These are phyloP conservation scores for Gandaritis pyraliata DNA, from an alignment of 2,888 invertebrate species.

Conservation along the genomic window DNA sequence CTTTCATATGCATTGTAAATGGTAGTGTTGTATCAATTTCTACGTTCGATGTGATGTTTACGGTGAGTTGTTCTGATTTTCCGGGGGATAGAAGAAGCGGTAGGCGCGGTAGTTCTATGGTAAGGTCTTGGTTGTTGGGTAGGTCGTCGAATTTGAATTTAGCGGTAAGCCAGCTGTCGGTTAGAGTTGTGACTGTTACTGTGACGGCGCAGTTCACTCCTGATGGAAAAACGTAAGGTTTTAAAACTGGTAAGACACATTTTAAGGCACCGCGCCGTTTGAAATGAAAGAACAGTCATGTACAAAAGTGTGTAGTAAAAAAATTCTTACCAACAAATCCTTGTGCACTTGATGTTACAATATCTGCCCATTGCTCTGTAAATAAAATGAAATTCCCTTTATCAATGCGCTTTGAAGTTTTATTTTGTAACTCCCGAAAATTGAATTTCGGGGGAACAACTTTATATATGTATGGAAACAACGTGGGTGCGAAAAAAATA, in stretches of 20 bases:
- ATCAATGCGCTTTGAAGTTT: not conserved
- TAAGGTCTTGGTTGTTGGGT: constrained; percentile 56
- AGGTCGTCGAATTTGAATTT: constrained; percentile 63
- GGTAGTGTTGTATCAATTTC: constrained; percentile 60
- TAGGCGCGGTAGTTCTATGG: constrained; percentile 67
- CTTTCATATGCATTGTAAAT: constrained; percentile 64
- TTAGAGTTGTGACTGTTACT: constrained; percentile 62
- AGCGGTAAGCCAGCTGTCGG: constrained; percentile 73
- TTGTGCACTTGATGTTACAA: constrained; percentile 53
- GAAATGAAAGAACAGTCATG: too few species aligned
- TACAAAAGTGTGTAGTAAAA: constrained; percentile 3
- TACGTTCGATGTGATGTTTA: constrained; percentile 64
- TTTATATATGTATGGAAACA: too few species aligned
- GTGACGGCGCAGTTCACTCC: constrained; percentile 61
- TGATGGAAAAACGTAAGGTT: constrained; percentile 43
- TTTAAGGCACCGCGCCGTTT: too few species aligned
- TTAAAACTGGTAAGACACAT: too few species aligned
- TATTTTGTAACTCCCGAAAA: too few species aligned
- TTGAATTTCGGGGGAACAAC: too few species aligned
- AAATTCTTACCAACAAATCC: constrained; percentile 73
- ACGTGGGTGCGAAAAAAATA: too few species aligned
- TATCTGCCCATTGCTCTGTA: constrained; percentile 74
- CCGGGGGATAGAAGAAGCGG: constrained; percentile 70
- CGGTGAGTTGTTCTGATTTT: constrained; percentile 63
- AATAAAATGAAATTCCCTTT: constrained; percentile 32